phyloP scores from a whole-genome alignment of 2,797 vertebrate genomes.

The Thaleichthys pacificus region DNA sequence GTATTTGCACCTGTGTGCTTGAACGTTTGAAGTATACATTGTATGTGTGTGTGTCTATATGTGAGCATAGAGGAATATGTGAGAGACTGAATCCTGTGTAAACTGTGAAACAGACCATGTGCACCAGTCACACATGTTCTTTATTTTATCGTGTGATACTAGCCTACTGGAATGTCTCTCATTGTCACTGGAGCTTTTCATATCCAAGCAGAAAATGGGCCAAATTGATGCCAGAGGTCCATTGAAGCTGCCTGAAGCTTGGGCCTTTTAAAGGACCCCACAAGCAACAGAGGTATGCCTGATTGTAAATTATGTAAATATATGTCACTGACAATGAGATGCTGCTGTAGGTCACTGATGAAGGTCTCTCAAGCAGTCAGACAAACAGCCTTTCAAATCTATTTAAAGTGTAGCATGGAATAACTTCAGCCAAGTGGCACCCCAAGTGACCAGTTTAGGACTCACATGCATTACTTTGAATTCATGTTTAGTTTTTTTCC shows the following conservation, averaged over 20 bases:
- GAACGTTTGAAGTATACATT: slow-evolving; percentile 30
- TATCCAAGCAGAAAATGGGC: slow-evolving; percentile 44
- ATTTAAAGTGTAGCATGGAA: slow-evolving; percentile 54
- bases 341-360: slow-evolving; percentile 57
- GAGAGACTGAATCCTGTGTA: slow-evolving; percentile 52
- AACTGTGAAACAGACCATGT: slow-evolving; percentile 60
- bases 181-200: slow-evolving; percentile 57
- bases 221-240: slow-evolving; percentile 45
- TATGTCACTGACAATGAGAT: slow-evolving; percentile 56
- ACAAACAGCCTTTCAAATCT: slow-evolving; percentile 49
- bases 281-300: neutral
- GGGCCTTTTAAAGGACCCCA: slow-evolving; percentile 43
- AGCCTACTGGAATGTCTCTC: slow-evolving; percentile 56
- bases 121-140: slow-evolving; percentile 5
- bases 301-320: slow-evolving; percentile 56
- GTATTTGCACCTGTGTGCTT: slow-evolving; percentile 19
- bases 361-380: slow-evolving; percentile 56
- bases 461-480: neutral
- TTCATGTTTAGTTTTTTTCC: neutral
- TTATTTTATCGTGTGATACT: slow-evolving; percentile 26
- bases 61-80: slow-evolving; percentile 43
- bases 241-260: slow-evolving; percentile 42
- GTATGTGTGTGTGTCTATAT: slow-evolving; percentile 7
- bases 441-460: slow-evolving; percentile 27
- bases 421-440: slow-evolving; percentile 37